Percentiles rank a stretch among this genome's conserved stretches.
Evolutionary conservation across 2,888 invertebrate genomes (phyloP).

Genomic region (Hyposoter dolosus): DNA sequence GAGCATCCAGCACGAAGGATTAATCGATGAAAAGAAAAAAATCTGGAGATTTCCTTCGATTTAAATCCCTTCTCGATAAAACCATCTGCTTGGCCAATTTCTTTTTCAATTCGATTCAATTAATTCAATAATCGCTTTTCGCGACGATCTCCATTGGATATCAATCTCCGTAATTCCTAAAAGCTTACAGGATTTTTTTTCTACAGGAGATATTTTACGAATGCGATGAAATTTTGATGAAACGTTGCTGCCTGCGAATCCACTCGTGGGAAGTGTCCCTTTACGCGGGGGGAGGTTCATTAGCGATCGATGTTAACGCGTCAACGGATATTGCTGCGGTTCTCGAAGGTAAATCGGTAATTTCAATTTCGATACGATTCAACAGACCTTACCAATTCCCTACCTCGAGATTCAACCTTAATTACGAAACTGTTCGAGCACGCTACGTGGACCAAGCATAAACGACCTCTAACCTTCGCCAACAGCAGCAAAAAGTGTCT

Average conservation of each 20-base stretch:
- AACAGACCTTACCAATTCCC: background rate
- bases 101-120: background rate
- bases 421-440: background rate
- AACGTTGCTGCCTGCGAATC: background rate
- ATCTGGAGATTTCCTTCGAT: no score
- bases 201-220: background rate
- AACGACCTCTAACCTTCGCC: background rate
- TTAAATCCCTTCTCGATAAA: background rate
- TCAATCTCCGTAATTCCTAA: background rate
- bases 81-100: background rate
- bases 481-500: background rate
- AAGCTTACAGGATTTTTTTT: background rate
- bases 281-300: constrained; percentile 29
- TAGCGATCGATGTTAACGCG: constrained; percentile 39
- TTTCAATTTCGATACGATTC: constrained; percentile 6
- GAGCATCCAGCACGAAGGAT: no score
- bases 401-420: background rate
- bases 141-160: background rate
- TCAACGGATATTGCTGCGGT: constrained; percentile 40
- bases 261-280: background rate
- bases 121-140: background rate
- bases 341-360: background rate
- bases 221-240: background rate
- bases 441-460: background rate
- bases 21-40: no score